A percentile compares a stretch with the other conserved stretches of the same genome.
These are phyloP conservation scores for Percina caprodes DNA, from an alignment of 2,113 vertebrate genomes.

Conservation along the genomic window DNA sequence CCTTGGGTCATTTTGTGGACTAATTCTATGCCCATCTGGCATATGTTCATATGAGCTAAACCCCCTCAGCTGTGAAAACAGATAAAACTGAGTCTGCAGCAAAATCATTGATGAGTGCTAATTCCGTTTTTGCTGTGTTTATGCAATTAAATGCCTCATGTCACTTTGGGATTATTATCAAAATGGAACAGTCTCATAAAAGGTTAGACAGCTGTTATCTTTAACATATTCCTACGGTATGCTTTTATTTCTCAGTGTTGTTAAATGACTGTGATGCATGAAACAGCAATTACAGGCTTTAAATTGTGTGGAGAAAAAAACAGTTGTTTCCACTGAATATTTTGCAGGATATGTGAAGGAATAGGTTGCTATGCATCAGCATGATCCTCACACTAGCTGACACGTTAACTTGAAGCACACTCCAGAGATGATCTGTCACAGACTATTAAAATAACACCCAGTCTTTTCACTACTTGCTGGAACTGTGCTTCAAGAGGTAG, in stretches of 20 bases:
- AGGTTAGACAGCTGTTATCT: slow-evolving; percentile 23
- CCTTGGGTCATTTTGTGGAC: slow-evolving; percentile 47
- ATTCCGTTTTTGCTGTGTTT: slow-evolving; percentile 36
- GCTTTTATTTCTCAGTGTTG: slow-evolving; percentile 41
- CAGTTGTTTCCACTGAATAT: slow-evolving; percentile 7
- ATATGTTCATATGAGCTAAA: slow-evolving; percentile 47
- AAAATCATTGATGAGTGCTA: slow-evolving; percentile 48
- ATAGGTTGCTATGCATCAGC: background rate
- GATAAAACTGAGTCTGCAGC: slow-evolving; percentile 44
- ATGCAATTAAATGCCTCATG: slow-evolving; percentile 52
- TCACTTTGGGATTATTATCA: slow-evolving; percentile 49
- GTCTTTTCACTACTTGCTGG: slow-evolving; percentile 52
- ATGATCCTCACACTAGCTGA: slow-evolving; percentile 42
- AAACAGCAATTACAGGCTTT: slow-evolving; percentile 8
- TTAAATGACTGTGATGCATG: slow-evolving; percentile 34
- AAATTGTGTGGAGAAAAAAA: background rate
- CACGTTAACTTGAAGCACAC: slow-evolving; percentile 57
- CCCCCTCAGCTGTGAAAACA: slow-evolving; percentile 54
- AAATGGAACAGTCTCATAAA: slow-evolving; percentile 21
- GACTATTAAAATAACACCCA: slow-evolving; percentile 61
- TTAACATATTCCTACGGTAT: background rate
- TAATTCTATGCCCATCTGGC: slow-evolving; percentile 67
- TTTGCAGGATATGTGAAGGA: slow-evolving; percentile 6
- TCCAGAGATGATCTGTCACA: slow-evolving; percentile 60
- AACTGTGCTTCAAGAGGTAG: slow-evolving; percentile 54